Evolutionary conservation across 1,140 invertebrate genomes (phyloP).

Genomic region (Pissodes strobi): DNA sequence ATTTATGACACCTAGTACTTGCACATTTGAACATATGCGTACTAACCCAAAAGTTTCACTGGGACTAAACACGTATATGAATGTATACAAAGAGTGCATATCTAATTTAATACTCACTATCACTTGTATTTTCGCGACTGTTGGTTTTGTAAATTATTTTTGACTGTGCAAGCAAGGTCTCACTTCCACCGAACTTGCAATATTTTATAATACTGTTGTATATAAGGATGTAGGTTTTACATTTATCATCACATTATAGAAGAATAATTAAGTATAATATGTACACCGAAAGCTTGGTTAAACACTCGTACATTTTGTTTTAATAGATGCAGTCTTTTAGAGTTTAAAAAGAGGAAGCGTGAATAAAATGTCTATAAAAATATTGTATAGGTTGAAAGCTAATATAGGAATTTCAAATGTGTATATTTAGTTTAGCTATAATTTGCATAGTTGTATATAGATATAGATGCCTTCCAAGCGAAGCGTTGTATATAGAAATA

Average conservation of each 20-base stretch:
- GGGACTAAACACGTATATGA: too few relatives aligned
- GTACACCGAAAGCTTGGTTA: neutral
- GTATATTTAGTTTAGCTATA: slow-evolving; percentile 11
- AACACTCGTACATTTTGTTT: neutral
- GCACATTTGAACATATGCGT: too few relatives aligned
- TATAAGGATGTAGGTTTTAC: neutral
- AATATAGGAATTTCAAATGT: neutral
- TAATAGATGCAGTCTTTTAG: slow-evolving; percentile 7
- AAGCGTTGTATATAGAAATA: slow-evolving; percentile 18
- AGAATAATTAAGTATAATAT: neutral
- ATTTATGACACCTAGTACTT: too few relatives aligned
- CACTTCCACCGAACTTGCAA: too few relatives aligned
- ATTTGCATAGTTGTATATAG: slow-evolving; percentile 12
- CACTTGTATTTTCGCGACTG: too few relatives aligned
- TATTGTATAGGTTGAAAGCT: slow-evolving; percentile 16
- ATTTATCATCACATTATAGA: neutral
- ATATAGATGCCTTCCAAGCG: slow-evolving; percentile 1
- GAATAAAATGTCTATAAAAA: slow-evolving; percentile 16
- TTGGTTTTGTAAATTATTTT: too few relatives aligned
- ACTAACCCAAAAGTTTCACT: too few relatives aligned
- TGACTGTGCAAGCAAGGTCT: too few relatives aligned
- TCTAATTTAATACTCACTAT: too few relatives aligned
- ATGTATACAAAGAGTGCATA: too few relatives aligned
- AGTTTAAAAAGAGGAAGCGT: neutral
- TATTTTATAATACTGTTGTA: neutral